phyloP scores from a whole-genome alignment of 2,113 vertebrate species.

The Pollimyrus isidori region DNA sequence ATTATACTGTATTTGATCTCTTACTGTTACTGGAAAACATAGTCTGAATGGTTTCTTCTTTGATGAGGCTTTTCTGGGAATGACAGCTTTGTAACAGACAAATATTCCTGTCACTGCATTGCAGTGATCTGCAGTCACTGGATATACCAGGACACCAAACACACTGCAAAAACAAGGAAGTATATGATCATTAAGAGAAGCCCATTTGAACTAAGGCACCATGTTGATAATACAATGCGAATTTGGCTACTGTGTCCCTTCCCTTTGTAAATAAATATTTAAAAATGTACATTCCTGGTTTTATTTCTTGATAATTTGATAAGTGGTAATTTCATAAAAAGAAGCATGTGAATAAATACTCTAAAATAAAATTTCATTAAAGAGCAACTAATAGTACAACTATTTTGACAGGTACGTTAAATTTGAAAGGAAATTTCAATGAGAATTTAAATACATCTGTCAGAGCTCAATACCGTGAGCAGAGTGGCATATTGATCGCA shows the following conservation, averaged over 20 bases:
- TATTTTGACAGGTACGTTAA: background rate
- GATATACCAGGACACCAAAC: background rate
- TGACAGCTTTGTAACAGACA: background rate
- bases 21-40: background rate
- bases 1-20: background rate
- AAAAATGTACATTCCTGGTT: background rate
- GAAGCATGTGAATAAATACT: background rate
- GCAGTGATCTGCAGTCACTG: background rate
- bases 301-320: background rate
- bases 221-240: background rate
- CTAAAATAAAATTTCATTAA: no score
- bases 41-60: background rate
- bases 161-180: background rate
- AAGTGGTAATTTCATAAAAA: background rate
- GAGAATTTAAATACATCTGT: background rate
- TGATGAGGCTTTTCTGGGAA: background rate
- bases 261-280: background rate
- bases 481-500: background rate
- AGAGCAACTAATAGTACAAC: background rate
- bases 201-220: background rate
- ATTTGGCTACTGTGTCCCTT: background rate
- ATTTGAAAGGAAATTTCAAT: background rate
- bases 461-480: background rate
- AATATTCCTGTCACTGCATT: background rate
- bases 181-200: background rate